Evolutionary conservation across 2,797 vertebrate genomes (phyloP).

Genomic region (Molossus molossus): DNA sequence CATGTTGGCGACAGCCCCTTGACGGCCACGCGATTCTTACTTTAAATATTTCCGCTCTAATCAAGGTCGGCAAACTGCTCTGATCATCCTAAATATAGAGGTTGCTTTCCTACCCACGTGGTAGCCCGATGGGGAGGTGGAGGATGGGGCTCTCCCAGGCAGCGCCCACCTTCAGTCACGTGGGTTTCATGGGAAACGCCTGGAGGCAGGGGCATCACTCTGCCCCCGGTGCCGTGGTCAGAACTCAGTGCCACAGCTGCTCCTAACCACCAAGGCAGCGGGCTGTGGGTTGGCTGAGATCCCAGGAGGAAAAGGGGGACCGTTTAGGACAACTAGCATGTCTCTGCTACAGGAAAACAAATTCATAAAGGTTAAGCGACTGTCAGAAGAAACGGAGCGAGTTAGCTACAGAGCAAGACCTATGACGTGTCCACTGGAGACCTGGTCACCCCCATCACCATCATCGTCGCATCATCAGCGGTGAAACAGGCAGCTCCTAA

Average conservation of each 20-base stretch:
- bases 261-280: background rate
- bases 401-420: background rate
- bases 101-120: background rate
- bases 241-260: background rate
- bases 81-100: background rate
- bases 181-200: background rate
- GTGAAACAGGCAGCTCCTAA: background rate
- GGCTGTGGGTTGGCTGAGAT: background rate
- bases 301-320: background rate
- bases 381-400: too few species aligned
- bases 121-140: fast-evolving
- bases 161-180: background rate
- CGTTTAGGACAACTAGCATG: background rate
- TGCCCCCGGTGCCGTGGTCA: background rate
- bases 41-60: background rate
- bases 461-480: too few species aligned
- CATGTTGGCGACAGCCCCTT: too few species aligned
- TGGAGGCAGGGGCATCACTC: background rate
- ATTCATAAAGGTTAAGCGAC: too few species aligned
- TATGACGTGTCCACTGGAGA: background rate
- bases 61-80: background rate
- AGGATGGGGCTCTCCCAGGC: fast-evolving
- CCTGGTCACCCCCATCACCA: fast-evolving
- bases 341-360: background rate
- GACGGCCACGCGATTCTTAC: background rate